Base-by-base conservation (phyloP, 2,888 invertebrate genomes). In the Cephus spinipes region DNA sequence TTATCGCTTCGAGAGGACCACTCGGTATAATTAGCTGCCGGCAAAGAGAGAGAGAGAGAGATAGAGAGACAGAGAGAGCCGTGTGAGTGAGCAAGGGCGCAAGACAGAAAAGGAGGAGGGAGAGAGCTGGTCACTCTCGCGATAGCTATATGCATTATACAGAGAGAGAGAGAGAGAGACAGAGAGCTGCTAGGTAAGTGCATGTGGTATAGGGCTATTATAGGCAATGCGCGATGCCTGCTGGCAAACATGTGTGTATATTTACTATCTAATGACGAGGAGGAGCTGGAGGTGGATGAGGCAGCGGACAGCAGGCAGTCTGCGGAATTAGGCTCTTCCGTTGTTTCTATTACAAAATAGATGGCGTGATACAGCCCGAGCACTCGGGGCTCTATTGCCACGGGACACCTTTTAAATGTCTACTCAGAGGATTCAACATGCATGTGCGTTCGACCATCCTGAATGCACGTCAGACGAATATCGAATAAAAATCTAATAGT, bases 281-380 rank as follows among this genome's bases (percentile, higher is more conserved):
- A 88, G 87, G 86, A 85, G 36, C 36, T 36, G 36, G 36, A 36
- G 36, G 36, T 36, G 36, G 36, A 36, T 1, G 36, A 36, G 12
- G 36, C 36, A 36, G 12, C 36, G 85, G 85, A 83, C 79, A 77
- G 81, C 78, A 79, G 79, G 73, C 77, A 78, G 74, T 83, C 89
- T 87, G 88, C 87, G 87, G 87, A 91, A 91, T 91, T 91, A 89
- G 90, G 90, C 86, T 90, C 90, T 90, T 90, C 91, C 91, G 91
- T 90, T 90, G 90, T 90, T 91, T 91, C 91, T 91, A 91, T 91
- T 91, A 91, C 90, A 90, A 91, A 91, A 91, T 91, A 90, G 90
- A 90, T 87, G 90, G 86, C 88, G 84, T 87, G 89, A 31, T 30
- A 90, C 89, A 90, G 11, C 34, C 90, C 88, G 86, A 87, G 69